Conservation (phyloP, 1,140 invertebrate genomes). For the Akabosia matsudoensis region DNA sequence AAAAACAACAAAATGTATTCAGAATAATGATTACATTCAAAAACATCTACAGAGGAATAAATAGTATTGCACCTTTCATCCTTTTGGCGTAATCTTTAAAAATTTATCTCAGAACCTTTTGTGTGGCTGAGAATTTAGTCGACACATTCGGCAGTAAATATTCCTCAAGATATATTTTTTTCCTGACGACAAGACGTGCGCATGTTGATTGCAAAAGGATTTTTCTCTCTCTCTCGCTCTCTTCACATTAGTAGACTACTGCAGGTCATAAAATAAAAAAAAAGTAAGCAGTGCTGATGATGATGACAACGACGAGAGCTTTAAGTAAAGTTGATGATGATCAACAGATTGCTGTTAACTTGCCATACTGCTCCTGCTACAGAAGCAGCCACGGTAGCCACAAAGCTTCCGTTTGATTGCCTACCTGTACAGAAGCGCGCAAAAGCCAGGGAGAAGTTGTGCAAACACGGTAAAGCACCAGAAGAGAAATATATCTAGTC, state of each 20-base stretch:
- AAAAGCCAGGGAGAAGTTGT: too few relatives aligned
- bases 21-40: too few relatives aligned
- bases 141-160: background rate
- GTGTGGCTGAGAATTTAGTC: slow-evolving; percentile 5
- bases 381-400: slow-evolving; percentile 15
- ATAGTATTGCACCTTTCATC: slow-evolving; percentile 15
- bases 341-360: slow-evolving; percentile 12
- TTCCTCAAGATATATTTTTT: background rate
- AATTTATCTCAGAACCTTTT: background rate
- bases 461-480: background rate
- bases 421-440: too few relatives aligned
- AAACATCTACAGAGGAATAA: too few relatives aligned
- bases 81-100: slow-evolving; percentile 8
- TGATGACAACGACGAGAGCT: background rate
- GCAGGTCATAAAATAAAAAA: background rate
- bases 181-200: background rate
- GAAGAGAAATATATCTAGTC: background rate
- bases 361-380: background rate
- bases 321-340: background rate
- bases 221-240: too few relatives aligned
- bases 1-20: background rate
- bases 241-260: too few relatives aligned
- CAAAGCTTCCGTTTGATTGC: slow-evolving; percentile 21
- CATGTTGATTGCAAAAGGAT: background rate
- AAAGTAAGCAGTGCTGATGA: too few relatives aligned